Percentiles rank a stretch among this genome's conserved stretches.
Evolutionary conservation across 2,113 vertebrate genomes (phyloP).

Genomic region (Clarias macrocephalus): DNA sequence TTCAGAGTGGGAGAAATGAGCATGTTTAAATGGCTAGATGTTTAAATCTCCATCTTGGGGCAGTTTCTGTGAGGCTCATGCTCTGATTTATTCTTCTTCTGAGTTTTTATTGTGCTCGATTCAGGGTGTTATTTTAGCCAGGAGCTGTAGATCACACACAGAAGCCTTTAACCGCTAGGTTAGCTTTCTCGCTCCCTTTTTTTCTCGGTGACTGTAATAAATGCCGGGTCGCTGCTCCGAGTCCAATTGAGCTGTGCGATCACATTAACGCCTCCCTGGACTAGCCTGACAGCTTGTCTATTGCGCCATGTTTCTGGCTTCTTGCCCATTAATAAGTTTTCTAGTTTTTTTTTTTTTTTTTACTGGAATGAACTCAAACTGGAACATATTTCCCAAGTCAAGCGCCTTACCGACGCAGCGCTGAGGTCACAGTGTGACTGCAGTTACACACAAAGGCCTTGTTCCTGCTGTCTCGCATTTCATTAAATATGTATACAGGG

Average conservation of each 20-base stretch:
- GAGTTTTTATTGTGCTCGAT: conserved; percentile 15
- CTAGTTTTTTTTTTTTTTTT: not conserved
- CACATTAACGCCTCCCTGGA: conserved; percentile 53
- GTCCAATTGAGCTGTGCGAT: conserved; percentile 57
- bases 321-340: conserved; percentile 48
- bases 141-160: conserved; percentile 45
- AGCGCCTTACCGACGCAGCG: conserved; percentile 15
- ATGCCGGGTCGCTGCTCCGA: conserved; percentile 39
- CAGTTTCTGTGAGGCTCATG: conserved; percentile 16
- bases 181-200: conserved; percentile 17
- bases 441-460: conserved; percentile 38
- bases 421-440: conserved; percentile 35
- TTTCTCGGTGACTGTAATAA: conserved; percentile 49
- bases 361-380: not conserved
- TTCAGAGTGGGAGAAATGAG: conserved; percentile 1
- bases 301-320: conserved; percentile 46
- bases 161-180: conserved; percentile 35
- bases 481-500: conserved; percentile 59
- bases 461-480: conserved; percentile 34
- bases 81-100: conserved; percentile 19
- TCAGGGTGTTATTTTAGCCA: conserved; percentile 42
- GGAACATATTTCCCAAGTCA: conserved; percentile 20
- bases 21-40: not conserved
- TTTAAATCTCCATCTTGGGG: conserved; percentile 20
- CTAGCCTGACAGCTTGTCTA: conserved; percentile 54